A percentile compares a stretch with the other conserved stretches of the same genome.
Conservation (phyloP, 2,888 invertebrate species). For the Cremastinae sp. region DNA sequence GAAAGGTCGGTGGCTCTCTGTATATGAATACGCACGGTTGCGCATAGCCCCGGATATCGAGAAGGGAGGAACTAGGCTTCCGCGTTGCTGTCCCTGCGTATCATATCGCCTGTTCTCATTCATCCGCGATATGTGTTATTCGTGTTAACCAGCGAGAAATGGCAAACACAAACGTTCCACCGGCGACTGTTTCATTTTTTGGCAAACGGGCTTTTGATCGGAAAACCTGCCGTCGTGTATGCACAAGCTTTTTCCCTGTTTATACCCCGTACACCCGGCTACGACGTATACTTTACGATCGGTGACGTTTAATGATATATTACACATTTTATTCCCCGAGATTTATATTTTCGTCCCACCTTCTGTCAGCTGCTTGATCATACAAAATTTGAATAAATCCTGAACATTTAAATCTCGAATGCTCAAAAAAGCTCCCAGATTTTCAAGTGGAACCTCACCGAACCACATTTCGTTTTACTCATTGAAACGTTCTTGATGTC, state of each 20-base stretch:
- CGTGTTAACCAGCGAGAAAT: conserved; percentile 61
- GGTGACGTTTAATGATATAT: conserved; percentile 23
- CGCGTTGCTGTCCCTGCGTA: conserved; percentile 66
- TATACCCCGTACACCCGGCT: conserved; percentile 14
- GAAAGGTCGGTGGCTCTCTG: conserved; percentile 48
- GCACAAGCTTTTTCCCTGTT: not conserved
- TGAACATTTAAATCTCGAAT: no score
- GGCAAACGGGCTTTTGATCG: conserved; percentile 57
- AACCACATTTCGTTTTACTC: no score
- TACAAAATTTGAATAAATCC: no score
- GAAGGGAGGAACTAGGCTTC: conserved; percentile 32
- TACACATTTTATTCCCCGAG: no score
- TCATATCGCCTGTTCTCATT: conserved; percentile 58
- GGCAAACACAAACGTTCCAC: conserved; percentile 60
- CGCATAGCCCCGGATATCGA: conserved; percentile 58
- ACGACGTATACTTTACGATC: conserved; percentile 17
- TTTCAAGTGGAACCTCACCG: no score
- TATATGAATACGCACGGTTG: conserved; percentile 69
- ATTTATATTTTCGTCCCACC: conserved; percentile 17
- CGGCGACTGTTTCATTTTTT: conserved; percentile 60
- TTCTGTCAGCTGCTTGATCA: no score
- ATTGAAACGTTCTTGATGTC: no score
- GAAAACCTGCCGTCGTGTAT: conserved; percentile 44
- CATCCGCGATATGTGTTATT: conserved; percentile 59
- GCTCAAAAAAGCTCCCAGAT: no score